Percentiles rank a stretch among this genome's conserved stretches.
Conservation (phyloP, 2,797 vertebrate genomes). For the Acestrorhynchus altus region DNA sequence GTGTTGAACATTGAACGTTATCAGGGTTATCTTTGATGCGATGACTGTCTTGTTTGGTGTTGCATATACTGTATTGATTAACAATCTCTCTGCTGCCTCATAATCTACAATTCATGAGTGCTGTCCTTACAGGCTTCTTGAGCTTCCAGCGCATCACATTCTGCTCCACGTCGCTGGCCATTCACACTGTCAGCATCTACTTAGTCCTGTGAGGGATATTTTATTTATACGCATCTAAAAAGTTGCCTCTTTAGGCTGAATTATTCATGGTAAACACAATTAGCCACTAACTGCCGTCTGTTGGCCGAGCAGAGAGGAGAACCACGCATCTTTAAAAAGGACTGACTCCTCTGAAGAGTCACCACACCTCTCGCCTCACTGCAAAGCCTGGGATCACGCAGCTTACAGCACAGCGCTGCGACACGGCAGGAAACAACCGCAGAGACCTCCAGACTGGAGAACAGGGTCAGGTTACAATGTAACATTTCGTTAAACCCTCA, state of each 20-base stretch:
- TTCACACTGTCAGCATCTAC: constrained; percentile 68
- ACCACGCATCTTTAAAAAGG: not conserved
- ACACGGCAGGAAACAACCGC: constrained; percentile 32
- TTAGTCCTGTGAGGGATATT: constrained; percentile 65
- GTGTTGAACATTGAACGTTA: too few relatives aligned
- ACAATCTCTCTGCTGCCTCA: not conserved
- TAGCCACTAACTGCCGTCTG: constrained; percentile 44
- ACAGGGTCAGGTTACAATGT: constrained; percentile 9
- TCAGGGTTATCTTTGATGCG: too few relatives aligned
- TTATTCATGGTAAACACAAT: constrained; percentile 75
- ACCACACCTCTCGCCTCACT: constrained; percentile 40
- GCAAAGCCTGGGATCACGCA: constrained; percentile 17
- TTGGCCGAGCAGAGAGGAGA: constrained; percentile 14
- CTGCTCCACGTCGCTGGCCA: constrained; percentile 65
- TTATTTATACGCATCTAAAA: constrained; percentile 74
- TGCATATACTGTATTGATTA: too few relatives aligned
- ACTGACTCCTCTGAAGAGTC: constrained; percentile 31
- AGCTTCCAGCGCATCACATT: constrained; percentile 55
- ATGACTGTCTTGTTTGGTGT: too few relatives aligned
- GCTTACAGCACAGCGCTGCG: constrained; percentile 15
- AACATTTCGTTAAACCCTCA: not conserved
- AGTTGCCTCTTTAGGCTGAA: constrained; percentile 68
- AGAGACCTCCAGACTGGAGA: not conserved
- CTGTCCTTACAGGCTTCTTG: not conserved
- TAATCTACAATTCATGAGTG: not conserved